Evolutionary conservation across 64 coral and sea anemone species (phyloP), one percentile per base, ranked within the genome.

Genomic region (Platygyra sinensis): DNA sequence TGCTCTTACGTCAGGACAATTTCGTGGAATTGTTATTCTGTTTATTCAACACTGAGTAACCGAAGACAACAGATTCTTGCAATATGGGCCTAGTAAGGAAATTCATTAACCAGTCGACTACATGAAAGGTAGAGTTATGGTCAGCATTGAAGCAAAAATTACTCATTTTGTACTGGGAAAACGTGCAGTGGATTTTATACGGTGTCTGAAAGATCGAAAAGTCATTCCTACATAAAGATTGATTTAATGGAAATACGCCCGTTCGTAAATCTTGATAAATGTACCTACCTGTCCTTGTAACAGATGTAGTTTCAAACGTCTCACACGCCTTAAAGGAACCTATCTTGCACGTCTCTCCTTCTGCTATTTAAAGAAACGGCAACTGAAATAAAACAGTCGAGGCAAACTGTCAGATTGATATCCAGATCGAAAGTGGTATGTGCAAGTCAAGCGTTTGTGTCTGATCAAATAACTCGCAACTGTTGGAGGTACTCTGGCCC

Each of bases 391-490:
- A 57, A 57, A 57, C 54, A 57, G 10, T 15, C 10, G 54, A 2
- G 54, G 54, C 1, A 9, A 2, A 57, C 54, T 13, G 54, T 57
- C 8, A 57, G 15, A 57, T 12, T 57, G 54, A 57, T 57, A 46
- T 5, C 71, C 29, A 30, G 27, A 73, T 73, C 54, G 12, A 73
- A 31, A 28, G 27, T 73, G n/a, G 30, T 29, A 30, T 31, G 33
- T 36, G 33, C 33, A 36, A 36, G 33, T 3, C 1, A 36, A 72
- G 69, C 69, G 25, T 29, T 72, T 72, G 11, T 25, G 20, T 28
- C 25, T 72, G 25, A 72, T 72, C 69, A 72, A 29, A 27, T 29
- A 72, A 30, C 69, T 72, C n/a, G 69, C 69, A 72, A 72, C 69
- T 72, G 69, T 30, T 25, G 69, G 69, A 29, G 24, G 25, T 72